Evolutionary conservation across 2,113 vertebrate species (phyloP).

Genomic region (Phylloscopus trochiloides): DNA sequence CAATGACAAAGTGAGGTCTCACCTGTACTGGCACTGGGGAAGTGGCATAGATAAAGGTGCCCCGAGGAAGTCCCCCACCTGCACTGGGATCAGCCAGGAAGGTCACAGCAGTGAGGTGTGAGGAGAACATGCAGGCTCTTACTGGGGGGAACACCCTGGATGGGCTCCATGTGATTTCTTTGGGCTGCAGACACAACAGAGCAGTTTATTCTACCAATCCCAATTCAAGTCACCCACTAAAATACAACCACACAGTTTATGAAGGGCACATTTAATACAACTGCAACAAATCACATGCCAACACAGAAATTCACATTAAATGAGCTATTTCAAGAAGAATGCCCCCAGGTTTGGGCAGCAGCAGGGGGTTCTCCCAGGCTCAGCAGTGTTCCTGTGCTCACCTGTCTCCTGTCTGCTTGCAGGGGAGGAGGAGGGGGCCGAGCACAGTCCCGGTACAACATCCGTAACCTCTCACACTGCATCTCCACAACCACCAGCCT

Average conservation of each 20-base stretch:
- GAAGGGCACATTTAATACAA: background rate
- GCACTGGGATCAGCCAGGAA: constrained; percentile 96
- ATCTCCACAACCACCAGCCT: constrained; percentile 91
- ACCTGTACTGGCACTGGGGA: constrained; percentile 94
- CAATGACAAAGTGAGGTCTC: background rate
- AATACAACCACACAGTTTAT: rapidly evolving
- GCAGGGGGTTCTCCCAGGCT: background rate
- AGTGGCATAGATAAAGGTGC: constrained; percentile 96
- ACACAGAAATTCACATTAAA: background rate
- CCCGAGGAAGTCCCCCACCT: constrained; percentile 92
- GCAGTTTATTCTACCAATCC: background rate
- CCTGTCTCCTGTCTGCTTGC: constrained; percentile 93
- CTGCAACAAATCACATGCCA: background rate
- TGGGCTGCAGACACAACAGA: constrained; percentile 77
- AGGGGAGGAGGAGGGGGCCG: constrained; percentile 93
- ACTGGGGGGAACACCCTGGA: constrained; percentile 93
- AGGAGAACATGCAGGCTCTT: constrained; percentile 98
- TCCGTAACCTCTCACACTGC: constrained; percentile 92
- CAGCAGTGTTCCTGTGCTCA: constrained; percentile 37
- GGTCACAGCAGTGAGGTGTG: constrained; percentile 91
- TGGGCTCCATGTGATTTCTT: constrained; percentile 95
- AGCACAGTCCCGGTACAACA: constrained; percentile 96
- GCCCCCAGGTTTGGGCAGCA: background rate
- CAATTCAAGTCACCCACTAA: background rate
- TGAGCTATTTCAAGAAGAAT: background rate